Conservation (phyloP, 2,888 invertebrate species). For the Penaeus monodon region DNA sequence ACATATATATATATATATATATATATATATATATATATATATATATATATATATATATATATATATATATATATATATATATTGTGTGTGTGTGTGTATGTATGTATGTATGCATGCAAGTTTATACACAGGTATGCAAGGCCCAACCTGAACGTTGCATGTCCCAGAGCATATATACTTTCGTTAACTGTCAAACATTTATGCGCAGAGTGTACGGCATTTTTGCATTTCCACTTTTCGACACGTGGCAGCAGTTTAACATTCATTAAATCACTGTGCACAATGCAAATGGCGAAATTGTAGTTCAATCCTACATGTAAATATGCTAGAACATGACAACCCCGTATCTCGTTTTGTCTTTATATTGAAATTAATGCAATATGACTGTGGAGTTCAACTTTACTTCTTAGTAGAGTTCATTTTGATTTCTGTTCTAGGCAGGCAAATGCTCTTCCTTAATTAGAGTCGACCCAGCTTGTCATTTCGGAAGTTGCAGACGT, state of each 20-base stretch:
- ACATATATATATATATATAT: background rate
- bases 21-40: background rate
- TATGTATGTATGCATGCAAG: background rate
- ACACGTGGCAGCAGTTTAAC: background rate
- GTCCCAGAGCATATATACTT: constrained; percentile 11
- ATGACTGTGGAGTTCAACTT: no score
- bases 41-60: background rate
- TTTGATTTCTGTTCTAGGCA: no score
- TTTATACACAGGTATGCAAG: background rate
- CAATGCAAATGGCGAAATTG: no score
- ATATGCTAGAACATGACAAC: no score
- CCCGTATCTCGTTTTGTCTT: no score
- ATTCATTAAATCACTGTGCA: background rate
- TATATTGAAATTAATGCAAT: no score
- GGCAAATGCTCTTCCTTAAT: no score
- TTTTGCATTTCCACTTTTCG: background rate
- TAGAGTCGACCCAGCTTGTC: no score
- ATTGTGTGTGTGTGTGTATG: background rate
- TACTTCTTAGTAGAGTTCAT: no score
- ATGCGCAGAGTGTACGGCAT: background rate
- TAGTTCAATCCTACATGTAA: no score
- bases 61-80: background rate
- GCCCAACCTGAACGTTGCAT: background rate
- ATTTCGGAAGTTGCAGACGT: no score
- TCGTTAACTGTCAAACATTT: background rate